phyloP scores from a whole-genome alignment of 2,113 vertebrate genomes.

The Phalacrocorax carbo region DNA sequence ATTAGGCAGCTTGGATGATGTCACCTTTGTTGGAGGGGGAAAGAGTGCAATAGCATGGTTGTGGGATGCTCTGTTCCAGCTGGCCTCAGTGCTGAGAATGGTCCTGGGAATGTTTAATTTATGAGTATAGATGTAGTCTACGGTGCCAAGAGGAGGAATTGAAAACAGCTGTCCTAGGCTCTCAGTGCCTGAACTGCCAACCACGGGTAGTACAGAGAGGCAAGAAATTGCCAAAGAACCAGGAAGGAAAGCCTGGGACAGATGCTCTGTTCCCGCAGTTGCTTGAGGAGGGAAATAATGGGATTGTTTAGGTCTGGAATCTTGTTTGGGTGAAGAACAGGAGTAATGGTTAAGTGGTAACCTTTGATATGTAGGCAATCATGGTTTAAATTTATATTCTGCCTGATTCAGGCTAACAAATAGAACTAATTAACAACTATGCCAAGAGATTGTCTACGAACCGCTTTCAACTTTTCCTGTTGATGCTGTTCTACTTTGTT shows the following conservation, averaged over 20 bases:
- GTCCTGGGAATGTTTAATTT: slow-evolving; percentile 44
- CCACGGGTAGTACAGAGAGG: not conserved
- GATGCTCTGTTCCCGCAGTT: not conserved
- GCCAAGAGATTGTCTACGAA: not conserved
- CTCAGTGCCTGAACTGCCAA: not conserved
- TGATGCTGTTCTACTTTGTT: not conserved
- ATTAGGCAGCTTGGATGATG: not conserved
- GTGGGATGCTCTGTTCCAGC: slow-evolving; percentile 11
- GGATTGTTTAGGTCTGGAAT: not conserved
- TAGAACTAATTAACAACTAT: not conserved
- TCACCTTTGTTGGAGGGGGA: not conserved
- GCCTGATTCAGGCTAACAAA: not conserved
- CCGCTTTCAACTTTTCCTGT: not conserved
- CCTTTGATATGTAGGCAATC: not conserved
- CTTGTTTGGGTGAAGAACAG: not conserved
- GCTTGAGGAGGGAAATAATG: not conserved
- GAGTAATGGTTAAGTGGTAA: not conserved
- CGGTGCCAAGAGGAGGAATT: slow-evolving; percentile 4
- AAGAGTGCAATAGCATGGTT: not conserved
- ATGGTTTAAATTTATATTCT: not conserved
- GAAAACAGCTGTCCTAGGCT: slow-evolving; percentile 22
- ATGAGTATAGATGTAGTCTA: not conserved
- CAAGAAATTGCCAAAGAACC: not conserved
- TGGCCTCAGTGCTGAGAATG: not conserved
- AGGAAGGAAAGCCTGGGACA: not conserved